Conservation (phyloP, 2,888 invertebrate genomes). For the Pandemis cinnamomeana region DNA sequence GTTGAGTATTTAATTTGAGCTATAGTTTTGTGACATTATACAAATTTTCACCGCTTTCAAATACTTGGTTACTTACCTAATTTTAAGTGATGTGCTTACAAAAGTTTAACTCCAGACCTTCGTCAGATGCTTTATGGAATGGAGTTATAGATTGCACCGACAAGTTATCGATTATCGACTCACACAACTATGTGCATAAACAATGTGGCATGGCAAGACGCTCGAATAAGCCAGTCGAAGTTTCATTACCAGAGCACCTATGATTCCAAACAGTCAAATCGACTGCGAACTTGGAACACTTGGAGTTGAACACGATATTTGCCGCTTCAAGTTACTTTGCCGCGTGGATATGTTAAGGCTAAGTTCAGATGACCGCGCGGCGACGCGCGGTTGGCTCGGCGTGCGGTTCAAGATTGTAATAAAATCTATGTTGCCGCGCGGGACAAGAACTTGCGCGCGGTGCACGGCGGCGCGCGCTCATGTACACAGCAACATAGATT, state of each 20-base stretch:
- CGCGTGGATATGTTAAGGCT: neutral
- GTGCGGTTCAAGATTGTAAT: too few species aligned
- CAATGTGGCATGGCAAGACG: neutral
- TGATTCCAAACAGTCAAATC: neutral
- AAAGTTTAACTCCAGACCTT: neutral
- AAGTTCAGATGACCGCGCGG: too few species aligned
- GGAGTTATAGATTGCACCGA: conserved; percentile 1
- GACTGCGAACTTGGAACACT: conserved; percentile 1
- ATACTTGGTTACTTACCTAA: too few species aligned
- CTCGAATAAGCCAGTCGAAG: neutral
- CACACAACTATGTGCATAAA: neutral
- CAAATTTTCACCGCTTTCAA: too few species aligned
- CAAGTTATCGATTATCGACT: conserved; percentile 21
- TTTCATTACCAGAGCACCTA: neutral
- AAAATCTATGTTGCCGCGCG: too few species aligned
- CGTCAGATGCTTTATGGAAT: neutral
- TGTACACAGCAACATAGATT: too few species aligned
- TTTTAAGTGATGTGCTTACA: too few species aligned
- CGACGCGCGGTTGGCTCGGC: too few species aligned
- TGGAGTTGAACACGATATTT: conserved; percentile 11
- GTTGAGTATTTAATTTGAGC: too few species aligned
- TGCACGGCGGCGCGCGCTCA: too few species aligned
- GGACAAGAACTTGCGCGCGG: too few species aligned
- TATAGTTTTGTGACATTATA: too few species aligned
- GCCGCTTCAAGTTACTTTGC: neutral